Evolutionary conservation across 2,797 vertebrate genomes (phyloP).

Genomic region (Sebastes trivittatus): DNA sequence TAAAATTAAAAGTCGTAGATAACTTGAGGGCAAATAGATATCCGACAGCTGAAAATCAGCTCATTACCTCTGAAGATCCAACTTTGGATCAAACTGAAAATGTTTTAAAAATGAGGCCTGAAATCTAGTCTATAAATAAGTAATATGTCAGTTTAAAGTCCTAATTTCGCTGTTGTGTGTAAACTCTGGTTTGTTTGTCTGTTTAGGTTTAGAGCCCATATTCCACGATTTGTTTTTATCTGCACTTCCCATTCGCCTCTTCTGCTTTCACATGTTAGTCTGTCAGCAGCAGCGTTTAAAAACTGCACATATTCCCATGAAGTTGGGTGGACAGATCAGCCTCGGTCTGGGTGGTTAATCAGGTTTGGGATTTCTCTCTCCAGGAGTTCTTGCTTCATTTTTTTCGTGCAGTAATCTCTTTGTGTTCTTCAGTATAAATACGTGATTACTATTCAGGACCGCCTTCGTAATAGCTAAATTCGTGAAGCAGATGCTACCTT

Average conservation of each 20-base stretch:
- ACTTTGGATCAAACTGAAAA: neutral
- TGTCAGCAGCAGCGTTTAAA: constrained; percentile 13
- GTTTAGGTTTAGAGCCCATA: neutral
- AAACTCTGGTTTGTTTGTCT: neutral
- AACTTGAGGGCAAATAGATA: neutral
- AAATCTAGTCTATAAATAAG: neutral
- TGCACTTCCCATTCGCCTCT: constrained; percentile 12
- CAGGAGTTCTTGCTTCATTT: neutral
- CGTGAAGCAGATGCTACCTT: constrained; percentile 9
- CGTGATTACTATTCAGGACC: neutral
- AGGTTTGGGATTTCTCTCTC: neutral
- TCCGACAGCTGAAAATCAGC: neutral
- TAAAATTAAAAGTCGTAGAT: too few species aligned
- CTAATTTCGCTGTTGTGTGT: neutral
- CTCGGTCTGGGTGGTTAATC: neutral
- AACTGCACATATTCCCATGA: constrained; percentile 1
- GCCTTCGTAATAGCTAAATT: neutral
- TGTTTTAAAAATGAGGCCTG: neutral
- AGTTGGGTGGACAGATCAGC: constrained; percentile 9
- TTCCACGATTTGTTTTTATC: neutral
- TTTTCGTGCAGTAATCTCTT: neutral
- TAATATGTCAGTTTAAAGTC: neutral
- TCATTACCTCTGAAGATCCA: neutral
- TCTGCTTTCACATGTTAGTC: constrained; percentile 18
- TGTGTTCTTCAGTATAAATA: neutral